phyloP scores from a whole-genome alignment of 2,113 vertebrate species.

The Piprites chloris region DNA sequence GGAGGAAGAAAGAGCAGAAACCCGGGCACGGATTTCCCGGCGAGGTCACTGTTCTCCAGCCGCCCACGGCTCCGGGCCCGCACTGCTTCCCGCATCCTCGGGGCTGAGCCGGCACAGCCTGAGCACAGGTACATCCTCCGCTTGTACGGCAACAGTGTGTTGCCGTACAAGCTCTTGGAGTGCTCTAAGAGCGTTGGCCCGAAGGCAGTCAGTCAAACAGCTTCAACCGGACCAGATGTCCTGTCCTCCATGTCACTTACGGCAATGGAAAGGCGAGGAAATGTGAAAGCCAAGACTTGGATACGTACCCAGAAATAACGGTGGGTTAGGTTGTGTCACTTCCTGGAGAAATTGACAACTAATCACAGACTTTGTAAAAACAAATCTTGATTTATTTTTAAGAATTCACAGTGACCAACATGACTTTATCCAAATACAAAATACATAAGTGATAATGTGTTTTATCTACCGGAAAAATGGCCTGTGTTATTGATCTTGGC shows the following conservation, averaged over 20 bases:
- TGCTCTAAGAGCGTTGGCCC: neutral
- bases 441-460: neutral
- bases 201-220: neutral
- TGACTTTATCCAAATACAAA: neutral
- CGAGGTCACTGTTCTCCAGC: rapidly evolving
- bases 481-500: neutral
- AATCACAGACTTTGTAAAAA: neutral
- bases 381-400: neutral
- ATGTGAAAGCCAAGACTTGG: neutral
- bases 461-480: neutral
- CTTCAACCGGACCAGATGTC: neutral
- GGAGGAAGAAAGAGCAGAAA: neutral
- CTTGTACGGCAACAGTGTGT: too few species aligned
- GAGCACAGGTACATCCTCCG: neutral
- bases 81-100: rapidly evolving
- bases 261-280: neutral
- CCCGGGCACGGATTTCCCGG: rapidly evolving
- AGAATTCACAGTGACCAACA: neutral
- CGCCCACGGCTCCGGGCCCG: neutral
- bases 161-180: too few species aligned
- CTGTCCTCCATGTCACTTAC: rapidly evolving
- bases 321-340: neutral
- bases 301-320: neutral
- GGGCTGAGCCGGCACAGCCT: rapidly evolving
- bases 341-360: neutral